Evolutionary conservation across 2,888 invertebrate species (phyloP).

Genomic region (Beris chalybata): DNA sequence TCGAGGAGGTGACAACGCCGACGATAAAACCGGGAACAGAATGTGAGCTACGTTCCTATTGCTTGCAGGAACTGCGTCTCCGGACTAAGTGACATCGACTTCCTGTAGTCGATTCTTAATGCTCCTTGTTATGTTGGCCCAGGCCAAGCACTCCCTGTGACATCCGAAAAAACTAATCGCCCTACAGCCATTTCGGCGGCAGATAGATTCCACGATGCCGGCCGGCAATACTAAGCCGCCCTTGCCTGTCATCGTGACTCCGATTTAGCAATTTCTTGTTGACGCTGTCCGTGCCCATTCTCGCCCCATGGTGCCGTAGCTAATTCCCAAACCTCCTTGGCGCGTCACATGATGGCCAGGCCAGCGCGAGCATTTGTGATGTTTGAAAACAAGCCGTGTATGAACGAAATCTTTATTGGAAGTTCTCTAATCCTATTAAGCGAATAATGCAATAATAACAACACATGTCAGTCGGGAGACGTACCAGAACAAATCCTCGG

Average conservation of each 20-base stretch:
- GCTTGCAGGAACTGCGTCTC: too few species aligned
- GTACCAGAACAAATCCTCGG: constrained; percentile 28
- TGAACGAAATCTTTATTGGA: constrained; percentile 42
- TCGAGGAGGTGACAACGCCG: too few species aligned
- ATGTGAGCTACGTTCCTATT: too few species aligned
- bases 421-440: constrained; percentile 54
- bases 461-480: constrained; percentile 47
- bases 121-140: too few species aligned
- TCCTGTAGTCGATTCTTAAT: too few species aligned
- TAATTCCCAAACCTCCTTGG: constrained; percentile 15
- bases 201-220: neutral
- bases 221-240: constrained; percentile 16
- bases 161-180: too few species aligned
- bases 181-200: too few species aligned
- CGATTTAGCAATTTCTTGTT: constrained; percentile 3
- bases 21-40: too few species aligned
- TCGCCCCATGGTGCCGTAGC: neutral
- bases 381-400: constrained; percentile 37
- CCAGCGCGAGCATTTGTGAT: constrained; percentile 26
- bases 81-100: too few species aligned
- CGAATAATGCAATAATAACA: constrained; percentile 54
- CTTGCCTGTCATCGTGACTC: constrained; percentile 22
- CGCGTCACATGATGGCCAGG: constrained; percentile 16
- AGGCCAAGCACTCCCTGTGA: too few species aligned
- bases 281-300: neutral